A percentile compares a stretch with the other conserved stretches of the same genome.
Evolutionary conservation across 2,888 invertebrate genomes (phyloP).

Genomic region (Stegophylla sp.): DNA sequence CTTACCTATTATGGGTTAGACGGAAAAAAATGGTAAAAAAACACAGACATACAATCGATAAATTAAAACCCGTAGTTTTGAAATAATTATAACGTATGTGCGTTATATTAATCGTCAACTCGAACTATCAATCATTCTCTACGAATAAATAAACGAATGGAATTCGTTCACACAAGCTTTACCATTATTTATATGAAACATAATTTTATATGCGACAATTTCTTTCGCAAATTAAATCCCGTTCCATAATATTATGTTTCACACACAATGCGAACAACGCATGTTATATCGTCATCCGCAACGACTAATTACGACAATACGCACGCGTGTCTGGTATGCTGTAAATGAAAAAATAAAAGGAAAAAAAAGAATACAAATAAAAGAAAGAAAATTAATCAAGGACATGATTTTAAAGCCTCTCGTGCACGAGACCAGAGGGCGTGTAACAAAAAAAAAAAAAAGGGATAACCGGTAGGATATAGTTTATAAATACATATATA

Average conservation of each 20-base stretch:
- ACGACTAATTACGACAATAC: constrained; percentile 7
- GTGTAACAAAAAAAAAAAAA: neutral
- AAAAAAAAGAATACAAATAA: constrained; percentile 24
- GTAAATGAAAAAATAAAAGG: constrained; percentile 8
- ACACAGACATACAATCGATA: too few relatives aligned
- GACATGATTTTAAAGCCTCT: constrained; percentile 25
- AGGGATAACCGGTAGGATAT: constrained; percentile 36
- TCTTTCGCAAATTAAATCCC: neutral
- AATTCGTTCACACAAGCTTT: neutral
- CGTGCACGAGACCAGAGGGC: constrained; percentile 18
- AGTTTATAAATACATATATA: neutral
- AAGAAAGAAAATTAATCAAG: constrained; percentile 44
- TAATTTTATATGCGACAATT: neutral
- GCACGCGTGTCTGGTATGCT: neutral
- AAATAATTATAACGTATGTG: too few relatives aligned
- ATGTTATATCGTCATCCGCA: neutral
- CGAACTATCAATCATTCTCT: too few relatives aligned
- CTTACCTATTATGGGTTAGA: too few relatives aligned
- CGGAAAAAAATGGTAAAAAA: too few relatives aligned
- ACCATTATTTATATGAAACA: too few relatives aligned
- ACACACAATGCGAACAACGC: neutral
- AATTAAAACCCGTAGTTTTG: too few relatives aligned
- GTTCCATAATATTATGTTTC: neutral
- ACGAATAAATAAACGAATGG: too few relatives aligned
- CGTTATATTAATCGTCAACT: too few relatives aligned